These are phyloP conservation scores for Cirrhinus mrigala DNA, from an alignment of 2,797 vertebrate genomes.

Conservation along the genomic window DNA sequence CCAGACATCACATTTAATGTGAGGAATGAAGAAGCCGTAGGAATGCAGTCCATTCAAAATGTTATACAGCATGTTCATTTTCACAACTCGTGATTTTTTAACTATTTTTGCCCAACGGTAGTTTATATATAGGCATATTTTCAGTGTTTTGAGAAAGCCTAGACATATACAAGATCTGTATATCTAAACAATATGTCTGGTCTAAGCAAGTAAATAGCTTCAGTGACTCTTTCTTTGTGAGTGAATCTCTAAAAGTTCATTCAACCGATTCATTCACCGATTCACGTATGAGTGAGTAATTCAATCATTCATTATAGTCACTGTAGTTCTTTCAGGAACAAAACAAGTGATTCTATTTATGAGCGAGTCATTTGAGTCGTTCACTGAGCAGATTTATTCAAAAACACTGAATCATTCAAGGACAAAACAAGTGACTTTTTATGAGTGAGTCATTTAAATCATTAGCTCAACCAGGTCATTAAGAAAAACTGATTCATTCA, in stretches of 20 bases:
- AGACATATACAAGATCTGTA: not conserved
- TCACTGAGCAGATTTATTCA: not conserved
- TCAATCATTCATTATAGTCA: not conserved
- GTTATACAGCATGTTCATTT: not conserved
- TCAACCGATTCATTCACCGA: not conserved
- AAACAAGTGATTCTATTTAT: not conserved
- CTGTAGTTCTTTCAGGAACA: not conserved
- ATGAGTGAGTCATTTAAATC: not conserved
- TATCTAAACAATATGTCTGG: not conserved
- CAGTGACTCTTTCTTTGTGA: not conserved
- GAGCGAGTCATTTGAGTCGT: not conserved
- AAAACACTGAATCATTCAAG: not conserved
- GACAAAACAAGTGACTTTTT: not conserved
- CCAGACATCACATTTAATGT: not conserved
- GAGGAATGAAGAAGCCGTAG: not conserved
- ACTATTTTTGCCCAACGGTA: not conserved
- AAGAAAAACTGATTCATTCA: not conserved
- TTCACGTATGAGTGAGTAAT: not conserved
- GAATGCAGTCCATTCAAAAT: not conserved
- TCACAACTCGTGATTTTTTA: not conserved
- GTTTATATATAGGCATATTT: not conserved
- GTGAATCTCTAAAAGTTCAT: not conserved
- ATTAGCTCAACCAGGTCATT: not conserved
- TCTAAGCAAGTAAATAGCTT: not conserved
- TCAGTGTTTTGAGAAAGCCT: not conserved